Evolutionary conservation across 92 coral and sea anemone genomes (phyloP), one percentile per base, ranked within the genome.

Genomic region (Epizoanthus scotinus): DNA sequence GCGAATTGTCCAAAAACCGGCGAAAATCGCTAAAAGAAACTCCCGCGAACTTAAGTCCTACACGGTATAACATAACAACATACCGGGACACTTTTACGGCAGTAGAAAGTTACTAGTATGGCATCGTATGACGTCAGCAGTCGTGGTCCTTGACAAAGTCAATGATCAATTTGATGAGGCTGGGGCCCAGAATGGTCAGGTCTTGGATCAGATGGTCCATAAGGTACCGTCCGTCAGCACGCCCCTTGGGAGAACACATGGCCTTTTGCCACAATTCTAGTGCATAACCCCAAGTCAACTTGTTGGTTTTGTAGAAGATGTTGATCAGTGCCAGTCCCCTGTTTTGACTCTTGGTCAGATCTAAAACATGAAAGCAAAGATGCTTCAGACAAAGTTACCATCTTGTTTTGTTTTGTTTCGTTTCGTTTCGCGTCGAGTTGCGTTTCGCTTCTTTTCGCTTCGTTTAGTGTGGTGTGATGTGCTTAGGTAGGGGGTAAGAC

Each of bases 191-290:
- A 38, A 79, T 71, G 27, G 69, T 47, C 4, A 91, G 94, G 63
- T 85, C 77, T 10, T 73, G 67, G 15, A 83, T 36, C 14, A 92
- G 75, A 64, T 81, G 84, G 53, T 85, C 89, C 87, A 92, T 44
- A 34, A 92, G 79, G 70, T 74, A 65, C 83, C 94, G 57, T 53
- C 94, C 97, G n/a, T 85, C 84, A 27, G 88, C 88, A 64, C 97
- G 86, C 50, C 94, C 97, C 71, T 83, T 58, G 2, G 86, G 84
- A 19, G 97, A 90, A 64, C 97, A 92, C 97, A 92, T 89, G 6
- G 94, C 94, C 53, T 88, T 85, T 25, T 63, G 86, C 97, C 97
- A 92, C 14, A 90, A 24, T 9, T 83, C 78, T 61, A 92, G 69
- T 19, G 89, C 63, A 49, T 84, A 79, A 25, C 94, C 97, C 14